These are phyloP conservation scores for Acanthurus tractus DNA, from an alignment of 2,797 vertebrate genomes.

Conservation along the genomic window DNA sequence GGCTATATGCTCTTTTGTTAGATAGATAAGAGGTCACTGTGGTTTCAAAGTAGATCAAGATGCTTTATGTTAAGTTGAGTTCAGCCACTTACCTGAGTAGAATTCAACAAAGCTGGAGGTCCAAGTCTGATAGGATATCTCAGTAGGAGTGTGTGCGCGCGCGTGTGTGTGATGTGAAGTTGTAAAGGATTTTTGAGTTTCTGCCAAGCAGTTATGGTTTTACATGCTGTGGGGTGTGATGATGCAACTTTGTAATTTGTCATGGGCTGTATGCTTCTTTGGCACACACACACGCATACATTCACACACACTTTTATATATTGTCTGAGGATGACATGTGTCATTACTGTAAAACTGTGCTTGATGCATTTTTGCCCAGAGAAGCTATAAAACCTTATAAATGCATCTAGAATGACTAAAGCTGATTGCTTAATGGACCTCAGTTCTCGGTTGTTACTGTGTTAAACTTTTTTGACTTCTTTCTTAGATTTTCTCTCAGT, in stretches of 20 bases:
- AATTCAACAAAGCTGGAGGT: neutral
- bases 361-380: neutral
- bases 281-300: neutral
- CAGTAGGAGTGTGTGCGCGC: conserved; percentile 9
- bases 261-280: conserved; percentile 12
- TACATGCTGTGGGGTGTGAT: conserved; percentile 24
- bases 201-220: conserved; percentile 43
- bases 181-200: conserved; percentile 40
- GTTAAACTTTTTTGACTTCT: conserved; percentile 5
- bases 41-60: neutral
- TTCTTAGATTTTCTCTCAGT: conserved; percentile 9
- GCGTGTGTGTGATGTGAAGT: conserved; percentile 17
- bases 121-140: too few relatives aligned
- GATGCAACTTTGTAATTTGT: conserved; percentile 29
- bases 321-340: conserved; percentile 21
- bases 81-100: neutral
- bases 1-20: conserved; percentile 16
- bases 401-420: neutral
- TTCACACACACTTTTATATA: neutral
- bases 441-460: neutral
- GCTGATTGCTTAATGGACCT: neutral
- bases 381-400: conserved; percentile 14
- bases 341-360: conserved; percentile 24
- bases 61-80: conserved; percentile 16
- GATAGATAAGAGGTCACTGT: neutral